Evolutionary conservation across 2,797 vertebrate genomes (phyloP).

Genomic region (Fratercula arctica): DNA sequence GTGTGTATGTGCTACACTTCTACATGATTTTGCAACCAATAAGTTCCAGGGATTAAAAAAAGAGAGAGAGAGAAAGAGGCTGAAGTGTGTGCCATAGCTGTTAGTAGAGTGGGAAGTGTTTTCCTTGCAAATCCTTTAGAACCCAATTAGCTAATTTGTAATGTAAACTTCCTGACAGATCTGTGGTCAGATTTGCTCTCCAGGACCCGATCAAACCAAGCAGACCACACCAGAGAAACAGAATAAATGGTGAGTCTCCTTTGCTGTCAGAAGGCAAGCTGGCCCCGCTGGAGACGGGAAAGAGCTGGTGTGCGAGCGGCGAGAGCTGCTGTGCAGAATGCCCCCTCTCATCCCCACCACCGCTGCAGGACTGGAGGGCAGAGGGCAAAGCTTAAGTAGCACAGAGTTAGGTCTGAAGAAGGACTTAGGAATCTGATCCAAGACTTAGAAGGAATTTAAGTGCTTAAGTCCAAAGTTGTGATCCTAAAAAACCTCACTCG

Average conservation of each 20-base stretch:
- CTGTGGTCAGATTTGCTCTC: slow-evolving; percentile 63
- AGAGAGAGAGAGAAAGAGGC: slow-evolving; percentile 20
- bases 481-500: not conserved
- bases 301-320: not conserved
- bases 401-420: not conserved
- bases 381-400: not conserved
- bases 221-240: slow-evolving; percentile 42
- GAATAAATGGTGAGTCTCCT: not conserved
- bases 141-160: slow-evolving; percentile 76
- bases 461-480: not conserved
- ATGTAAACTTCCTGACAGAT: slow-evolving; percentile 68
- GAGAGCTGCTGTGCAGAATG: not conserved
- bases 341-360: not conserved
- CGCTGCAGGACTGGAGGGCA: not conserved
- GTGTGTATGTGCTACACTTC: slow-evolving; percentile 70
- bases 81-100: slow-evolving; percentile 65
- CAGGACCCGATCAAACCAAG: slow-evolving; percentile 34
- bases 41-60: slow-evolving; percentile 69
- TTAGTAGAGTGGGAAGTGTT: slow-evolving; percentile 74
- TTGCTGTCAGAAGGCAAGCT: not conserved
- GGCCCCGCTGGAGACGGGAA: not conserved
- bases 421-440: not conserved
- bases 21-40: slow-evolving; percentile 75
- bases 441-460: slow-evolving; percentile 19
- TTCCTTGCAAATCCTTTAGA: slow-evolving; percentile 76